A percentile compares a stretch with the other conserved stretches of the same genome.
Evolutionary conservation across 2,888 invertebrate genomes (phyloP).

Genomic region (Troides helena): DNA sequence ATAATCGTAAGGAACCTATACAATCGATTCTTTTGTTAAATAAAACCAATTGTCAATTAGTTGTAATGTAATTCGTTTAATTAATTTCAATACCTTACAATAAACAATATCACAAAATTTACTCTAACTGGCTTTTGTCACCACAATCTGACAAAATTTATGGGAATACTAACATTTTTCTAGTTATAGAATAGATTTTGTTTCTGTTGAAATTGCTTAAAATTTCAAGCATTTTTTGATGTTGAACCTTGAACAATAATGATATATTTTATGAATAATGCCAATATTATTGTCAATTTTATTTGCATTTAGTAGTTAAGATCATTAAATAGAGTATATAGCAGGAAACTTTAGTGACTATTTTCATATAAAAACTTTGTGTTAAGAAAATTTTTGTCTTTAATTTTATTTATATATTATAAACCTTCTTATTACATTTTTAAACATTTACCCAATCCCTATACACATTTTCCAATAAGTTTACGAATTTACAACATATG

Average conservation of each 20-base stretch:
- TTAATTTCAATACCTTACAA: conserved; percentile 52
- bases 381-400: not conserved
- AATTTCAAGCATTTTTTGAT: not conserved
- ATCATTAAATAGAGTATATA: not conserved
- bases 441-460: not conserved
- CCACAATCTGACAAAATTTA: not conserved
- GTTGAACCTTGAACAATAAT: too few relatives aligned
- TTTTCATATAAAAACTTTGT: not conserved
- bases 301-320: not conserved
- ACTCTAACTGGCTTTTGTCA: conserved; percentile 37
- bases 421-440: not conserved
- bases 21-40: conserved; percentile 23
- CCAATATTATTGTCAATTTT: not conserved
- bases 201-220: not conserved
- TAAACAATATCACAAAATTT: conserved; percentile 61
- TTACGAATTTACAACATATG: not conserved
- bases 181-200: not conserved
- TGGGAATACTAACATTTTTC: too few relatives aligned
- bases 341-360: not conserved
- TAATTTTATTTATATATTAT: not conserved
- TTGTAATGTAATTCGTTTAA: conserved; percentile 52
- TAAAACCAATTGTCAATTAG: conserved; percentile 36
- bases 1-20: not conserved
- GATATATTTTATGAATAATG: too few relatives aligned
- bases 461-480: not conserved